phyloP scores from a whole-genome alignment of 1,140 invertebrate species.

The Colletes latitarsis region DNA sequence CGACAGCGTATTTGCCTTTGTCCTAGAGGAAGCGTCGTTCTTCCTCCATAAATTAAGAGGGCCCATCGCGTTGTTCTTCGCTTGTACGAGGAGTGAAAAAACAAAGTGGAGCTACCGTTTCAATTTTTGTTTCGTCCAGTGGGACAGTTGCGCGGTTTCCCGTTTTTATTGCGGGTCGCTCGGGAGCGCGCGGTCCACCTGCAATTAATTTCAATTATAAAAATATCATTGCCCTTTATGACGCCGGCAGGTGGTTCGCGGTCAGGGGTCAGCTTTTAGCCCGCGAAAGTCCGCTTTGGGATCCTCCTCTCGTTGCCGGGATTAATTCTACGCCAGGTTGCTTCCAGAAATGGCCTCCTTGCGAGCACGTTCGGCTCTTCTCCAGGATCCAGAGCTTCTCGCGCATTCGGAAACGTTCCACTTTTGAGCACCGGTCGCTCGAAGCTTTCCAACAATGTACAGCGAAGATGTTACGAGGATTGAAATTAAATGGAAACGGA shows the following conservation, averaged over 20 bases:
- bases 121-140: slow-evolving; percentile 27
- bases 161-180: slow-evolving; percentile 54
- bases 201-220: slow-evolving; percentile 82
- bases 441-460: no score
- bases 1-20: no score
- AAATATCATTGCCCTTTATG: slow-evolving; percentile 81
- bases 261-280: slow-evolving; percentile 72
- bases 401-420: neutral
- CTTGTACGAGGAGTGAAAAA: no score
- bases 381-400: neutral
- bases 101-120: neutral
- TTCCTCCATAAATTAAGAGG: neutral
- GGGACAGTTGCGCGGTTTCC: slow-evolving; percentile 11
- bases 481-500: no score
- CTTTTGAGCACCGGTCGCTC: no score
- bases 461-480: no score
- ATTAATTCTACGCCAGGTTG: slow-evolving; percentile 15
- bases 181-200: slow-evolving; percentile 52
- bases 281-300: slow-evolving; percentile 13
- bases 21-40: no score
- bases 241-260: slow-evolving; percentile 74
- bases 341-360: neutral
- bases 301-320: slow-evolving; percentile 7
- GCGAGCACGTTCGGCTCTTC: neutral
- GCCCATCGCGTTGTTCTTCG: no score